Evolutionary conservation across 1,140 invertebrate species (phyloP).

Genomic region (Euschistus heros): DNA sequence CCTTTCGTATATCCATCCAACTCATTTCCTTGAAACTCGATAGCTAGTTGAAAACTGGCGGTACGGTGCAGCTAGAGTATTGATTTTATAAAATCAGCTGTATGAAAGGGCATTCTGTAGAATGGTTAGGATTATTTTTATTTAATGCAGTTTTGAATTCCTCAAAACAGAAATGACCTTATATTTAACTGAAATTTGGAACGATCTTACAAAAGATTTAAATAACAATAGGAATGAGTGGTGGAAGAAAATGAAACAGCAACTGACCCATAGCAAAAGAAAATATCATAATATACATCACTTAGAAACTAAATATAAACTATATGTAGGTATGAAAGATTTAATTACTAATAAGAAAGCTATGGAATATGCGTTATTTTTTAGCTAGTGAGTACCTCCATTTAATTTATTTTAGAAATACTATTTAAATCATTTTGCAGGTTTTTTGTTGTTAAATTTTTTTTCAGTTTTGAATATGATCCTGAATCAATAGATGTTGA

Average conservation of each 20-base stretch:
- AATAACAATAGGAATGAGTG: conserved; percentile 18
- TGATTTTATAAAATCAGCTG: too few relatives aligned
- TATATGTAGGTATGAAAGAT: conserved; percentile 34
- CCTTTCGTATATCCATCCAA: too few relatives aligned
- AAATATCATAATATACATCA: conserved; percentile 34
- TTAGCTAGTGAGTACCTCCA: conserved; percentile 36
- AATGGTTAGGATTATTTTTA: too few relatives aligned
- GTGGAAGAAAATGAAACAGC: conserved; percentile 27
- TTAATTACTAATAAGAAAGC: conserved; percentile 33
- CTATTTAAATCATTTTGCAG: neutral
- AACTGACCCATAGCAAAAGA: conserved; percentile 27
- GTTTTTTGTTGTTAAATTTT: conserved; percentile 7
- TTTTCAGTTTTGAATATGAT: conserved; percentile 41
- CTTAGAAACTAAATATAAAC: conserved; percentile 33
- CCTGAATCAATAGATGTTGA: conserved; percentile 39
- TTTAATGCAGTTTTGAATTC: too few relatives aligned
- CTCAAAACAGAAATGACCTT: neutral
- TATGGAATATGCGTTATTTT: conserved; percentile 37
- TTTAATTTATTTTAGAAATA: neutral
- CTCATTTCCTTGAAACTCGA: too few relatives aligned
- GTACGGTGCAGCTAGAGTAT: too few relatives aligned
- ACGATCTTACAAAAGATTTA: conserved; percentile 19
- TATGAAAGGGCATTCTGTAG: too few relatives aligned
- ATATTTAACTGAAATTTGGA: conserved; percentile 16
- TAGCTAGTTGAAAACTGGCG: too few relatives aligned